Base-by-base conservation (phyloP, 2,888 invertebrate species). In the Noctua comes region DNA sequence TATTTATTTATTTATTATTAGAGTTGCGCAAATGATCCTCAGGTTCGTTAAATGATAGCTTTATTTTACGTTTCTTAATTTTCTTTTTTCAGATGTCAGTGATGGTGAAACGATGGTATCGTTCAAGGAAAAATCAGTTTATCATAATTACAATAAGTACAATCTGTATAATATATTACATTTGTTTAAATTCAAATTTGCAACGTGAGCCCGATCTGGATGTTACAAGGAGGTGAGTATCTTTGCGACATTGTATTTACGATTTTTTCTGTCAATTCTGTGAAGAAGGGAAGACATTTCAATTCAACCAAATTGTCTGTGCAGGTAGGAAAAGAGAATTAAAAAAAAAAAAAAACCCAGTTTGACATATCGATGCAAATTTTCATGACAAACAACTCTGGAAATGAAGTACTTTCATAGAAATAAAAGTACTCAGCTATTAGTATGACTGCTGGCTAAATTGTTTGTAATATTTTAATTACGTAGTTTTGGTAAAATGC, bases 91-190 rank as follows among this genome's bases (percentile, higher is more conserved):
- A 94, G 94, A 92, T 93, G 90, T 80, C 90, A 75, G 78, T 86
- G 0, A 91, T 92, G 88, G 79, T 87, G 36, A 94, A 93, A 75
- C 87, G 92, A 89, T 95, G 95, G 95, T 94, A 95, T 77, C 92
- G 94, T 0, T 94, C 93, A 1, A 87, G 94, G 46, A 90, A 91
- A 51, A 93, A 93, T 69, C 94, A 93, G 83, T 62, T 93, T 0
- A 57, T 95, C 0, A 76, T 93, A 10, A 40, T 93, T 10, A 69
- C 91, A 1, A 73, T 92, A 11, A 74, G 92, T 2, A 57, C 91
- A 27, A 82, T 93, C 6, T 91, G 91, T 71, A 78, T 94, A 0
- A 72, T 94, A 0, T 74, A 79, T 57, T 79, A 81, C 57, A 46
- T 79, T 24, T 65, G 13, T 57, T 21, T 36, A 54, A 65, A 43